phyloP scores from a whole-genome alignment of 1,140 invertebrate genomes.

The Atta texana region DNA sequence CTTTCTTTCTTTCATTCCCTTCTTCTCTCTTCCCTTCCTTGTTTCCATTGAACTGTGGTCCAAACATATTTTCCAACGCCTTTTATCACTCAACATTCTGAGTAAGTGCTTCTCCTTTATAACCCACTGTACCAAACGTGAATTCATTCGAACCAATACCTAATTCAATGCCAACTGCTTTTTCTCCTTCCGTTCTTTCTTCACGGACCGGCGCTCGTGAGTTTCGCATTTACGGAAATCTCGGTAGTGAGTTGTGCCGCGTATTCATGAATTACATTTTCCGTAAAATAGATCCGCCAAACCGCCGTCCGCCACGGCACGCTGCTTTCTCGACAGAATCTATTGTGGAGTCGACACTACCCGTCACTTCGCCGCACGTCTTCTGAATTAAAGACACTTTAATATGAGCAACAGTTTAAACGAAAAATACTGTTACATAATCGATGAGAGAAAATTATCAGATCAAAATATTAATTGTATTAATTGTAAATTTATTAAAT shows the following conservation, averaged over 20 bases:
- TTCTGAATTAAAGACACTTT: constrained; percentile 47
- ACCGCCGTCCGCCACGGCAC: constrained; percentile 71
- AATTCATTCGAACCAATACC: constrained; percentile 78
- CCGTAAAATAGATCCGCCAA: constrained; percentile 77
- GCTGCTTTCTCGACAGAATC: constrained; percentile 57
- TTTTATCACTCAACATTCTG: constrained; percentile 77
- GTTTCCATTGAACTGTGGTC: constrained; percentile 55
- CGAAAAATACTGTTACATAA: constrained; percentile 17
- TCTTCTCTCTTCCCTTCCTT: background rate
- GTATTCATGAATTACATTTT: constrained; percentile 80
- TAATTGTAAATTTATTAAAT: background rate
- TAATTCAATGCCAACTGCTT: constrained; percentile 80
- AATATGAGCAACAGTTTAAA: constrained; percentile 41
- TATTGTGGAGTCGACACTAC: constrained; percentile 48
- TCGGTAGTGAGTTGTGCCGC: constrained; percentile 71
- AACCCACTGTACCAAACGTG: constrained; percentile 65
- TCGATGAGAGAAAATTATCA: constrained; percentile 3
- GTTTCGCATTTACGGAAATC: constrained; percentile 74
- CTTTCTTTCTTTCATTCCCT: background rate
- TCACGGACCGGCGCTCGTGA: constrained; percentile 32
- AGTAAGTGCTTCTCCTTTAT: constrained; percentile 72
- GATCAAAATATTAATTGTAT: constrained; percentile 12
- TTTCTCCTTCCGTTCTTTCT: constrained; percentile 56
- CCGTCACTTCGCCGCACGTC: constrained; percentile 47
- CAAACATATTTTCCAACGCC: constrained; percentile 80